Percentiles rank a stretch among this genome's conserved stretches.
phyloP scores from a whole-genome alignment of 2,888 invertebrate species.

The Busseola fusca region DNA sequence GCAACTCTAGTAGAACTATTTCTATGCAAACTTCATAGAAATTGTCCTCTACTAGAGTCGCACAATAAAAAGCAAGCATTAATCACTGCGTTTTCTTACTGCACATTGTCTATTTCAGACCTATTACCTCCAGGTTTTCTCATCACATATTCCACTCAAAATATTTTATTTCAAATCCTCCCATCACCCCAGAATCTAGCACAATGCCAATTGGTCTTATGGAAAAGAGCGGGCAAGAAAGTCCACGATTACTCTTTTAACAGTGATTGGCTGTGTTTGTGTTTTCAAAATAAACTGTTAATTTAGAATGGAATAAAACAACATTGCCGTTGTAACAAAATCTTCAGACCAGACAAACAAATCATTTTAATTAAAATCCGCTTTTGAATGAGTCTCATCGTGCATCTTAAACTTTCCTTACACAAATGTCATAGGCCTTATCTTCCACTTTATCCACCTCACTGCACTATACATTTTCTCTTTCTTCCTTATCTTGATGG shows the following conservation, averaged over 20 bases:
- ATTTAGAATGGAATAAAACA: background rate
- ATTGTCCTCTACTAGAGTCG: background rate
- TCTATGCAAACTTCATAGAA: background rate
- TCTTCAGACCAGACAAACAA: background rate
- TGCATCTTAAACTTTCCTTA: conserved; percentile 3
- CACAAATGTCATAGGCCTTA: conserved; percentile 6
- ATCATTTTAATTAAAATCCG: conserved; percentile 8
- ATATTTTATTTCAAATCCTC: background rate
- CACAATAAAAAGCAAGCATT: background rate
- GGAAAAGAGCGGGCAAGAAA: background rate
- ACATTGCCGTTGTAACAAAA: background rate
- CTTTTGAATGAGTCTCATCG: conserved; percentile 1
- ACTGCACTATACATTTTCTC: conserved; percentile 22
- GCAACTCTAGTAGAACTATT: background rate
- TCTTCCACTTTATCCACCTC: conserved; percentile 15
- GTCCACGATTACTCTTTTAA: background rate
- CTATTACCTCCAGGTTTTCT: background rate
- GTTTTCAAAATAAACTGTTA: background rate
- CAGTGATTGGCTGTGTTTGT: background rate
- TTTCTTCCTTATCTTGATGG: conserved; percentile 33
- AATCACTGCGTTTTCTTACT: background rate
- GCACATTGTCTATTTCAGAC: background rate
- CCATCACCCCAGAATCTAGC: background rate
- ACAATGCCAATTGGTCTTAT: background rate
- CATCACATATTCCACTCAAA: background rate